Evolutionary conservation across 1,140 invertebrate genomes (phyloP), one percentile per base, ranked within the genome.

Genomic region (Hyles euphorbiae): DNA sequence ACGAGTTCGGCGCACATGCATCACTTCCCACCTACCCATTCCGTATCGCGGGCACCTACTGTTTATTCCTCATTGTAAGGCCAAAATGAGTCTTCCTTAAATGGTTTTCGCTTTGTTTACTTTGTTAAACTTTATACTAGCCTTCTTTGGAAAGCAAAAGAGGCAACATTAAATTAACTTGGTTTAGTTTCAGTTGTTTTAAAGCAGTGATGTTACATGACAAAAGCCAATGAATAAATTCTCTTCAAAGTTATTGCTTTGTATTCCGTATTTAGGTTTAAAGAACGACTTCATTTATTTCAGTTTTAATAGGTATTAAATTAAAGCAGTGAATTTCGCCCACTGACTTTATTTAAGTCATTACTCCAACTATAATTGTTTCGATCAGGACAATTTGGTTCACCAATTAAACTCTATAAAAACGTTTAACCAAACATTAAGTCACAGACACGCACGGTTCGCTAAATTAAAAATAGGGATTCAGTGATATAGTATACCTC

Each of bases 311-410:
- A 61, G 74, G 72, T 61, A 69, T 74, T 68, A 73, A 79, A 79
- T 73, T 65, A 67, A 65, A 60, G 67, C 63, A 69, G 69, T 72
- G 76, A 77, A 81, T 61, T 65, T 74, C 74, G 79, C 75, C 75
- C 75, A 76, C 77, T 53, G 56, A 67, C 54, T 63, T 61, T 75
- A 72, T 72, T 71, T 63, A 46, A 66, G 54, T 68, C 66, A 76
- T 78, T 78, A 73, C 67, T 54, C n/a, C 60, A 61, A 56, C 63
- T 63, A 68, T 68, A 67, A 74, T 73, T 70, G 71, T 65, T 53
- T 34, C 70, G 68, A 81, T 79, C 78, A 72, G 67, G 53, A 68
- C 69, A 70, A 74, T 75, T 72, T 68, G 70, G 70, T 76, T 62
- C 46, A n/a, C 4, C 50, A 34, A 34, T 34, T 33, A 34, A 33